Evolutionary conservation across 2,888 invertebrate species (phyloP).

Genomic region (Tenthredo distinguenda): DNA sequence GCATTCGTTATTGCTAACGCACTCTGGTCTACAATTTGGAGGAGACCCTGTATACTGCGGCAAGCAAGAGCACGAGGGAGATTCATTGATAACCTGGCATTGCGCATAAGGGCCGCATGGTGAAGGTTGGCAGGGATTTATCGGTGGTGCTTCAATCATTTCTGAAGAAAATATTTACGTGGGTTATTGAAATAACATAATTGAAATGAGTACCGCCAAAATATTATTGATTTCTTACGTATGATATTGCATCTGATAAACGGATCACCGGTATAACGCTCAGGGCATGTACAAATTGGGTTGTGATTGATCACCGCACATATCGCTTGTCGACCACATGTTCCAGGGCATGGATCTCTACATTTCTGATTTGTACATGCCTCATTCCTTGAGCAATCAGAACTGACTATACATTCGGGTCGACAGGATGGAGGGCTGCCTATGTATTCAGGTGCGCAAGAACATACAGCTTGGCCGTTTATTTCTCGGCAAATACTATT

Average conservation of each 20-base stretch:
- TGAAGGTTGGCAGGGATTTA: constrained; percentile 84
- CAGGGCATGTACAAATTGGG: constrained; percentile 66
- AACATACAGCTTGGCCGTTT: constrained; percentile 69
- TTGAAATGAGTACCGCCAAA: background rate
- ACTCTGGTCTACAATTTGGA: constrained; percentile 87
- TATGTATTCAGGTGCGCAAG: constrained; percentile 70
- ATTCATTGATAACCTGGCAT: constrained; percentile 82
- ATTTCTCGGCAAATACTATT: constrained; percentile 87
- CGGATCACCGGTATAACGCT: constrained; percentile 72
- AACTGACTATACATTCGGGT: constrained; percentile 63
- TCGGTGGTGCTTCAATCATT: constrained; percentile 74
- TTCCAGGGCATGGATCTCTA: constrained; percentile 72
- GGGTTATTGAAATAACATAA: constrained; percentile 25
- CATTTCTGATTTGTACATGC: constrained; percentile 74
- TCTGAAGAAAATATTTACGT: constrained; percentile 60
- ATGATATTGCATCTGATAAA: constrained; percentile 72
- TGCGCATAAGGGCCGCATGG: constrained; percentile 85
- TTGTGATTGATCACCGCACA: constrained; percentile 71
- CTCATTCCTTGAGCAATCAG: constrained; percentile 71
- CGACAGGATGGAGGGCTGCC: constrained; percentile 72
- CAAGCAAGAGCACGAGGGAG: constrained; percentile 85
- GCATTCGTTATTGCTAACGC: constrained; percentile 86
- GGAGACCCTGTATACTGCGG: constrained; percentile 84
- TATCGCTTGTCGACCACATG: constrained; percentile 72
- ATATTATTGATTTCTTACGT: constrained; percentile 52